Conservation (phyloP, 2,797 vertebrate species). For the Liparis tanakae region DNA sequence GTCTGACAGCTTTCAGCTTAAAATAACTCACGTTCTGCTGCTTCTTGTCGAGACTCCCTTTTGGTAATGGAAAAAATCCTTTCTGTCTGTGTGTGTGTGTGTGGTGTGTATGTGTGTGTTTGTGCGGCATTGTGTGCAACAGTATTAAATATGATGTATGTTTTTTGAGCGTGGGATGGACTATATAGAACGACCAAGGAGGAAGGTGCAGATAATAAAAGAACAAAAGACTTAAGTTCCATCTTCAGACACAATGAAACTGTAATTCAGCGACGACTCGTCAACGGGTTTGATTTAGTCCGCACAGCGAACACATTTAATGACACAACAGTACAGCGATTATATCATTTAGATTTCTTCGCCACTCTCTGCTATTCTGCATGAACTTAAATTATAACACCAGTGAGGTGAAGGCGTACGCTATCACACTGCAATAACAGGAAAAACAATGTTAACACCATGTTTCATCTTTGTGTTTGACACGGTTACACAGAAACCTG, state of each 20-base stretch:
- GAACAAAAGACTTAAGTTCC: background rate
- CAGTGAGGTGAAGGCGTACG: background rate
- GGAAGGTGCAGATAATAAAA: background rate
- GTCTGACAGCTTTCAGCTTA: slow-evolving; percentile 17
- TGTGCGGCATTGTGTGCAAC: background rate
- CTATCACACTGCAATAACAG: background rate
- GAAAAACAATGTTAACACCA: background rate
- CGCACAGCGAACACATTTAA: background rate
- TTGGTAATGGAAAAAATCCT: slow-evolving; percentile 8
- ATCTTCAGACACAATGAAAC: background rate
- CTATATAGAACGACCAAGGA: background rate
- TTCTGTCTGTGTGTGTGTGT: background rate
- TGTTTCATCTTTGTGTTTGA: background rate
- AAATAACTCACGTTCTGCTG: slow-evolving; percentile 23
- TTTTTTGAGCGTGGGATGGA: background rate
- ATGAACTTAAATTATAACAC: background rate
- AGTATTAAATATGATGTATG: background rate
- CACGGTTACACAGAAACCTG: background rate
- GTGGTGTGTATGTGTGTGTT: background rate
- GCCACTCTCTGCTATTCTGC: background rate
- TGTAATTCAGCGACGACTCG: background rate
- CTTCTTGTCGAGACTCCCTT: slow-evolving; percentile 7
- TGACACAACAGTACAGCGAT: background rate
- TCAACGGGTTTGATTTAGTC: background rate
- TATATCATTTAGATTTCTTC: background rate